These are phyloP conservation scores for Rosalia funebris DNA, from an alignment of 2,888 invertebrate genomes.

Conservation along the genomic window DNA sequence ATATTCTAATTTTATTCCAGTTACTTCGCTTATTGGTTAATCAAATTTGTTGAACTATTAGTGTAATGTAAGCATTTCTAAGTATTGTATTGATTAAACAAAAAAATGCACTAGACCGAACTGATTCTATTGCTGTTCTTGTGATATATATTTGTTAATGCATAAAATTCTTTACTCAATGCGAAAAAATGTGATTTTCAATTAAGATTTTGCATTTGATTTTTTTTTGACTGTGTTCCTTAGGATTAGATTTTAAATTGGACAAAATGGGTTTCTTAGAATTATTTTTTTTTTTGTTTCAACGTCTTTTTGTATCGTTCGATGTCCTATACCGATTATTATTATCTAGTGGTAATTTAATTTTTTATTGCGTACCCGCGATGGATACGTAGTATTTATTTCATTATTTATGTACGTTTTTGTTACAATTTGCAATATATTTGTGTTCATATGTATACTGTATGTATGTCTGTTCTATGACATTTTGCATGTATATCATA, in stretches of 20 bases:
- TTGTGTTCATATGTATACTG: slow-evolving; percentile 23
- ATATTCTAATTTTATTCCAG: slow-evolving; percentile 18
- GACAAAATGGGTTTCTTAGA: slow-evolving; percentile 33
- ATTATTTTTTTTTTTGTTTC: slow-evolving; percentile 15
- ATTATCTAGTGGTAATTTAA: slow-evolving; percentile 9
- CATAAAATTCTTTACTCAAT: slow-evolving; percentile 39
- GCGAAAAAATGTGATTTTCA: slow-evolving; percentile 40
- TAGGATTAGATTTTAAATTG: slow-evolving; percentile 32
- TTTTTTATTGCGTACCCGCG: slow-evolving; percentile 17
- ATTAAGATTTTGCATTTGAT: slow-evolving; percentile 42
- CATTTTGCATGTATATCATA: slow-evolving; percentile 31
- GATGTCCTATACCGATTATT: slow-evolving; percentile 20
- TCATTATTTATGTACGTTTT: slow-evolving; percentile 41
- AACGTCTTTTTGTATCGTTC: slow-evolving; percentile 25
- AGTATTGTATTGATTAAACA: slow-evolving; percentile 29
- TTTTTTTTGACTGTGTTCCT: slow-evolving; percentile 39
- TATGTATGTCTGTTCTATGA: slow-evolving; percentile 25
- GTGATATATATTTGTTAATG: slow-evolving; percentile 44
- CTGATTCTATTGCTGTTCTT: slow-evolving; percentile 45
- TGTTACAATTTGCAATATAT: slow-evolving; percentile 41
- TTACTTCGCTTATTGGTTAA: slow-evolving; percentile 16
- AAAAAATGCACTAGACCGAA: slow-evolving; percentile 37
- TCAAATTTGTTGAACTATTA: slow-evolving; percentile 13
- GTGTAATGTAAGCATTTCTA: slow-evolving; percentile 29
- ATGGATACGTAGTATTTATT: slow-evolving; percentile 21